A percentile compares a stretch with the other conserved stretches of the same genome.
Conservation (phyloP, 2,113 vertebrate genomes). For the Paracanthobrama guichenoti region DNA sequence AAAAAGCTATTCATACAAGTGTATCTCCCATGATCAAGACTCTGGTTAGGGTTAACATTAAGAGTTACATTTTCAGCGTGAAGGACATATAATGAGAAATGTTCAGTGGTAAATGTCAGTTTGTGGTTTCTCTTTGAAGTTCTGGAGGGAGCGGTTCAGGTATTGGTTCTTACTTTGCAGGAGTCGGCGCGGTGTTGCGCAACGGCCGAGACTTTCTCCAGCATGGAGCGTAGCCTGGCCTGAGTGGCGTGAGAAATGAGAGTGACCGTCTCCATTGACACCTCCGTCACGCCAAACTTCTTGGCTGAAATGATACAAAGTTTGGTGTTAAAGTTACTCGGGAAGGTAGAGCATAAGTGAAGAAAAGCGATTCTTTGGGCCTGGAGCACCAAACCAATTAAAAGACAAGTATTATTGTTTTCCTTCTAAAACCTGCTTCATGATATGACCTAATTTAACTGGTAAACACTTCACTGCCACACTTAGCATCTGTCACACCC, state of each 20-base stretch:
- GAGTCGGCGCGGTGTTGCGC: slow-evolving; percentile 84
- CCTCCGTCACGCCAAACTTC: slow-evolving; percentile 83
- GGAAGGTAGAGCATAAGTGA: neutral
- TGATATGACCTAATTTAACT: slow-evolving; percentile 30
- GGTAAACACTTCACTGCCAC: slow-evolving; percentile 25
- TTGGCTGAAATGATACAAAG: slow-evolving; percentile 71
- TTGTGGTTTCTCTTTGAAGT: slow-evolving; percentile 29
- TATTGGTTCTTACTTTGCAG: slow-evolving; percentile 76
- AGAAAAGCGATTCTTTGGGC: neutral
- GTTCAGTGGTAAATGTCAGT: slow-evolving; percentile 11
- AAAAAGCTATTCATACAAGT: neutral
- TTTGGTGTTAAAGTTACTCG: neutral
- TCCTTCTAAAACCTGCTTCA: slow-evolving; percentile 24
- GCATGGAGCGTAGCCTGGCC: slow-evolving; percentile 78
- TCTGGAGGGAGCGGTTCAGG: neutral
- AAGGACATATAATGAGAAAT: slow-evolving; percentile 22
- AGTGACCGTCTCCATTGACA: slow-evolving; percentile 82
- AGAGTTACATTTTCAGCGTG: slow-evolving; percentile 10
- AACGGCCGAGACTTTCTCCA: slow-evolving; percentile 83
- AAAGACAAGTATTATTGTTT: slow-evolving; percentile 30
- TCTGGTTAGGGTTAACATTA: neutral
- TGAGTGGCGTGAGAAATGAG: slow-evolving; percentile 86
- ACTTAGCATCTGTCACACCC: slow-evolving; percentile 17
- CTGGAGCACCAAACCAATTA: slow-evolving; percentile 14
- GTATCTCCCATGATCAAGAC: neutral